These are phyloP conservation scores for Felis catus DNA, from an alignment of 2,113 vertebrate species.

Conservation along the genomic window DNA sequence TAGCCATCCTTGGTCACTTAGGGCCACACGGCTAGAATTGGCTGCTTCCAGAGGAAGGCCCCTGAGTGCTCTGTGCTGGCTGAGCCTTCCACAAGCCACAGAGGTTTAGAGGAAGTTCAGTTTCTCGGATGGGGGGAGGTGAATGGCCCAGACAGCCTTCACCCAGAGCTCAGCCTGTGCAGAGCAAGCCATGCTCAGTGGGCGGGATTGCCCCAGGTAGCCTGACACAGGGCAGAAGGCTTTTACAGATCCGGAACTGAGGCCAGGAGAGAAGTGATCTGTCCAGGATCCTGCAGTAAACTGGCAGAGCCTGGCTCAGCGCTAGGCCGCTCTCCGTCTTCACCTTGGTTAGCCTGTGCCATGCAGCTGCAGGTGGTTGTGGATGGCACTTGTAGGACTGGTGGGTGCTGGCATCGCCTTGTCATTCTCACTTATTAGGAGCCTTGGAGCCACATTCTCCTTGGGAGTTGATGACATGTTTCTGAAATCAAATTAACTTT, in stretches of 20 bases:
- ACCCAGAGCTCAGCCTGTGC: background rate
- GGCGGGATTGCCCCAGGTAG: background rate
- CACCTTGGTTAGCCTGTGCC: background rate
- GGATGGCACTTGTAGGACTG: background rate
- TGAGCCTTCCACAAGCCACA: background rate
- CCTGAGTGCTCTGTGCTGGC: background rate
- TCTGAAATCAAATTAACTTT: slow-evolving; percentile 4
- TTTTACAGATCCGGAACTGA: background rate
- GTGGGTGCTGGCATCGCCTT: background rate
- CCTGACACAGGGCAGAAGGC: background rate
- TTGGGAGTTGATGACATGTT: slow-evolving; percentile 34
- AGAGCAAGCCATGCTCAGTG: background rate
- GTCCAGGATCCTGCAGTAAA: background rate
- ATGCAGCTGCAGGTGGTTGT: background rate
- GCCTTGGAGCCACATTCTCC: slow-evolving; percentile 30
- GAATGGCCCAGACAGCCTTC: background rate
- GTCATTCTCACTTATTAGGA: background rate
- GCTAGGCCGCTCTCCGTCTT: background rate
- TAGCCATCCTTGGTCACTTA: background rate
- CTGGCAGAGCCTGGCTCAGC: background rate
- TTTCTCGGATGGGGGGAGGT: background rate
- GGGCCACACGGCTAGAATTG: background rate
- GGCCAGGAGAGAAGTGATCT: background rate
- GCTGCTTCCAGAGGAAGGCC: background rate
- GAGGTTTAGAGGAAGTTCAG: background rate